Conservation (phyloP, 2,888 invertebrate genomes). For the Macroteleia sp. region DNA sequence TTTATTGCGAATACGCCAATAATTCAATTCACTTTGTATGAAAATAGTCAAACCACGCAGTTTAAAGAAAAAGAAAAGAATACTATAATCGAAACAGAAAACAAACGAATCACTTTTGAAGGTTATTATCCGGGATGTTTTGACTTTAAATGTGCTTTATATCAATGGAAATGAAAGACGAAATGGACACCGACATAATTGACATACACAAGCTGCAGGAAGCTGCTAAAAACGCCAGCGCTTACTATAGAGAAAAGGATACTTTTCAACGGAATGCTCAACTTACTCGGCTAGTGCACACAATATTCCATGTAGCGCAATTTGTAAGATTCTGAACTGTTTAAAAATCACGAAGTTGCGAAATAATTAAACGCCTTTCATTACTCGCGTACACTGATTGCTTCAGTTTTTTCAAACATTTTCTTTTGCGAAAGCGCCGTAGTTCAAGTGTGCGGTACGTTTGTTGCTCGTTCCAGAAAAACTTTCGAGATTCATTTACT, state of each 20-base stretch:
- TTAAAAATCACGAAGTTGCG: slow-evolving; percentile 25
- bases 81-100: background rate
- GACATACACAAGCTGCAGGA: slow-evolving; percentile 71
- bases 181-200: slow-evolving; percentile 53
- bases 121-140: slow-evolving; percentile 36
- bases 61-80: background rate
- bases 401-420: slow-evolving; percentile 15
- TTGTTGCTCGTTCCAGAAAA: slow-evolving; percentile 1
- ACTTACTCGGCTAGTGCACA: slow-evolving; percentile 76
- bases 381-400: background rate
- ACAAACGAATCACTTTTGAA: slow-evolving; percentile 30
- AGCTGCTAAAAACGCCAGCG: slow-evolving; percentile 73
- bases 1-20: too few relatives aligned
- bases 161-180: slow-evolving; percentile 50
- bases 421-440: slow-evolving; percentile 8
- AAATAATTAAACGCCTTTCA: slow-evolving; percentile 18
- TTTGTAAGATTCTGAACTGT: slow-evolving; percentile 72
- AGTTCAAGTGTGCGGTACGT: too few relatives aligned
- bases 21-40: too few relatives aligned
- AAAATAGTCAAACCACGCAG: background rate
- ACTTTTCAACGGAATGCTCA: slow-evolving; percentile 72
- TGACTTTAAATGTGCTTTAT: slow-evolving; percentile 20
- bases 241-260: slow-evolving; percentile 68
- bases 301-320: slow-evolving; percentile 72
- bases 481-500: slow-evolving; percentile 13